These are phyloP conservation scores for Panthera leo DNA, from an alignment of 2,113 vertebrate species.

Conservation along the genomic window DNA sequence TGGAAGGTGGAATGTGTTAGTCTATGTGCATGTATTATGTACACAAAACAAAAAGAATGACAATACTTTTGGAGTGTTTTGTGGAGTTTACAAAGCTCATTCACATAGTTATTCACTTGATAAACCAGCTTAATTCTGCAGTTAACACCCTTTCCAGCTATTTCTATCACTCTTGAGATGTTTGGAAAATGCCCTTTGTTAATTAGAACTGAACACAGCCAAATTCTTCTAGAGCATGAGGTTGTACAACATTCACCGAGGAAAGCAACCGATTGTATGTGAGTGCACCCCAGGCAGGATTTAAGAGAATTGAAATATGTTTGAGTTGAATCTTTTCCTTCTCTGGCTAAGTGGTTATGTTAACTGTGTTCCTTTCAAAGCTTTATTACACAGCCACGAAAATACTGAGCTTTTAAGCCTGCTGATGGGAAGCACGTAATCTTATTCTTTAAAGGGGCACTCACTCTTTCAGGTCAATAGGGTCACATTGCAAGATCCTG, in stretches of 20 bases:
- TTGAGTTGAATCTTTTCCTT: neutral
- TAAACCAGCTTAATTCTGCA: neutral
- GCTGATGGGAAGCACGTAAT: neutral
- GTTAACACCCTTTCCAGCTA: neutral
- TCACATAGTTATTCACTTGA: slow-evolving; percentile 14
- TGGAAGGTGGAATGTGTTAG: neutral
- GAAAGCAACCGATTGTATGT: neutral
- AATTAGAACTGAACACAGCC: neutral
- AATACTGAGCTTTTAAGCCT: neutral
- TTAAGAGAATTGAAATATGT: neutral
- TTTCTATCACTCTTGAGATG: neutral
- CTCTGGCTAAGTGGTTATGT: neutral
- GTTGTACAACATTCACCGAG: neutral
- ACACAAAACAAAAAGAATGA: neutral
- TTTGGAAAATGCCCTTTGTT: neutral
- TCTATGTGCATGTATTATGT: neutral
- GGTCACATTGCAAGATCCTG: neutral
- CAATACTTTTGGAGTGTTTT: neutral
- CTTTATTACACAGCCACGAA: neutral
- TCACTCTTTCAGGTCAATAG: neutral
- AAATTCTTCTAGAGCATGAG: neutral
- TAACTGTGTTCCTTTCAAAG: slow-evolving; percentile 22
- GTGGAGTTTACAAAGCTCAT: neutral
- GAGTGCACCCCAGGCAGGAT: neutral
- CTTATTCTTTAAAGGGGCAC: neutral